A percentile compares a stretch with the other conserved stretches of the same genome.
These are phyloP conservation scores for Drosophila santomea DNA, from an alignment of 1,140 invertebrate species.

Conservation along the genomic window DNA sequence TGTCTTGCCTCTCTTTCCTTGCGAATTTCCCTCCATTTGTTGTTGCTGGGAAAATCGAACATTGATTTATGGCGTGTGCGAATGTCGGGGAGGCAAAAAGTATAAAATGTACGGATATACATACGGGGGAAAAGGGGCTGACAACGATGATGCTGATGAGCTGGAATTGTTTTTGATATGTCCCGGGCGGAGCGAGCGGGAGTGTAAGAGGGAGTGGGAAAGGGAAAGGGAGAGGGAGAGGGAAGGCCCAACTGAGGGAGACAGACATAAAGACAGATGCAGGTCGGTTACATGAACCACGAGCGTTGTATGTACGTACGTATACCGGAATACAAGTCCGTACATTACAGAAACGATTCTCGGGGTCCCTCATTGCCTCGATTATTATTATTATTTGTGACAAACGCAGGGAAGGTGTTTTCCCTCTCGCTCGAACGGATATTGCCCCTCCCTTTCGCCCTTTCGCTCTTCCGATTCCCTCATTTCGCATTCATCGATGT, in stretches of 20 bases:
- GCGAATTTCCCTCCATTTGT: conserved; percentile 45
- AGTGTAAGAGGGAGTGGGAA: background rate
- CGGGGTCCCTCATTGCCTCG: conserved; percentile 42
- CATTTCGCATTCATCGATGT: conserved; percentile 72
- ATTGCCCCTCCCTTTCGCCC: conserved; percentile 1
- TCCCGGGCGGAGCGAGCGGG: conserved; percentile 34
- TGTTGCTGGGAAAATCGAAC: conserved; percentile 75
- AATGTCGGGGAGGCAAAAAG: conserved; percentile 63
- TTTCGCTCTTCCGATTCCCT: conserved; percentile 10
- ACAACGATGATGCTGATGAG: conserved; percentile 79
- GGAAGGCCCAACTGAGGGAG: conserved; percentile 32
- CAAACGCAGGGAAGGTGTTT: conserved; percentile 37
- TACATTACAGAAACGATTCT: conserved; percentile 40
- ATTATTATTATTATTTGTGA: conserved; percentile 71
- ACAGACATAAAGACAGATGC: conserved; percentile 49
- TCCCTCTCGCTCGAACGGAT: conserved; percentile 15
- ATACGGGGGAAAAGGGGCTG: conserved; percentile 48
- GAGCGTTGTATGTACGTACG: too few species aligned
- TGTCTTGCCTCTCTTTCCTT: conserved; percentile 43
- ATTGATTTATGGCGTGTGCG: conserved; percentile 79
- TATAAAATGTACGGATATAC: conserved; percentile 8
- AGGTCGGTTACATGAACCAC: conserved; percentile 53
- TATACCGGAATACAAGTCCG: conserved; percentile 11
- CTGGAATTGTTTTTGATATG: conserved; percentile 80
- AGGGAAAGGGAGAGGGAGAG: conserved; percentile 31